Percentiles rank a stretch among this genome's conserved stretches.
These are phyloP conservation scores for Drosophila willistoni DNA, from an alignment of 1,140 invertebrate species.

Conservation along the genomic window DNA sequence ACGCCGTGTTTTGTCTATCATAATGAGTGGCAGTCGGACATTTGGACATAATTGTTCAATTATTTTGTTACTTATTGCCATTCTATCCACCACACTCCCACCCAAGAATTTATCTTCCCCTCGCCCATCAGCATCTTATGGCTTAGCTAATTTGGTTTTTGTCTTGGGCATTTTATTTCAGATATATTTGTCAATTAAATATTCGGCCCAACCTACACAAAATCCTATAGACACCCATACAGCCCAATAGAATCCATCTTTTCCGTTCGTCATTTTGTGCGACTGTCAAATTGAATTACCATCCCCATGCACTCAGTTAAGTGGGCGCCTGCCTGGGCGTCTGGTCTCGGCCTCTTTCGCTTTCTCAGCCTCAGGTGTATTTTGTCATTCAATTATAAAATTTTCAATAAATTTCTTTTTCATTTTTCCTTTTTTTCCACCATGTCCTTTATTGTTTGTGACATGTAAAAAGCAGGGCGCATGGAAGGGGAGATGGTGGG, in stretches of 20 bases:
- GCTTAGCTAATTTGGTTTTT: slow-evolving; percentile 36
- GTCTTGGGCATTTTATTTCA: slow-evolving; percentile 32
- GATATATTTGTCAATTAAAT: slow-evolving; percentile 64
- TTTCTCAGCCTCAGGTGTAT: slow-evolving; percentile 66
- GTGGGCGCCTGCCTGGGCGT: slow-evolving; percentile 18
- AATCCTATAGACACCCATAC: slow-evolving; percentile 22
- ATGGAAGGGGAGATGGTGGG: slow-evolving; percentile 1
- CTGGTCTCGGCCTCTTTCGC: slow-evolving; percentile 37
- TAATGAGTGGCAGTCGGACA: slow-evolving; percentile 82
- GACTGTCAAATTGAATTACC: slow-evolving; percentile 78
- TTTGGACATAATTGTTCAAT: slow-evolving; percentile 83
- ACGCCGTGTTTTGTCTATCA: slow-evolving; percentile 76
- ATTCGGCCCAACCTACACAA: slow-evolving; percentile 39
- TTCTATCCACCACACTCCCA: not conserved
- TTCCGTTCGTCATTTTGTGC: slow-evolving; percentile 44
- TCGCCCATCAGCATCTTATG: not conserved
- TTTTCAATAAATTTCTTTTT: slow-evolving; percentile 67
- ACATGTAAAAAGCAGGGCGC: slow-evolving; percentile 37
- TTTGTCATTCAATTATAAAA: slow-evolving; percentile 79
- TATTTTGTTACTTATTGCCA: slow-evolving; percentile 79
- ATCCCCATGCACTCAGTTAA: not conserved
- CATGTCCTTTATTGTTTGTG: slow-evolving; percentile 70
- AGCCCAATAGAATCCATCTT: slow-evolving; percentile 37
- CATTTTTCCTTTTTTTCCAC: not conserved
- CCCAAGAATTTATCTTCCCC: slow-evolving; percentile 9